Percentiles rank a stretch among this genome's conserved stretches.
These are phyloP conservation scores for Dasysyrphus albostriatus DNA, from an alignment of 2,888 invertebrate genomes.

Conservation along the genomic window DNA sequence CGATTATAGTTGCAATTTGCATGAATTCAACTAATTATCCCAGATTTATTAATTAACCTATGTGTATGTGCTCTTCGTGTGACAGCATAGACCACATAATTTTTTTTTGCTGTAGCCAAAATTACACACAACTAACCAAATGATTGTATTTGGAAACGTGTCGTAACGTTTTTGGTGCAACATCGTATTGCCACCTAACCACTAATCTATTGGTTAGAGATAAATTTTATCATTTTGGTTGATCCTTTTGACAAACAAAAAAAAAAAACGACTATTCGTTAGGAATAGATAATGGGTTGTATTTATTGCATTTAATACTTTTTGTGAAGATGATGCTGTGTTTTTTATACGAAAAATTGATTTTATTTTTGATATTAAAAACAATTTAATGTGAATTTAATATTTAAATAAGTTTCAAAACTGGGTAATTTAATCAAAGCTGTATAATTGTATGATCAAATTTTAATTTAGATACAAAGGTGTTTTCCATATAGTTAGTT, in stretches of 20 bases:
- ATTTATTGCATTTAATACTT: not conserved
- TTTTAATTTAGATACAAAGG: too few relatives aligned
- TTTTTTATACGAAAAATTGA: not conserved
- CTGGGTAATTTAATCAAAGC: not conserved
- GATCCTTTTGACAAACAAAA: slow-evolving; percentile 24
- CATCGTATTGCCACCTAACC: slow-evolving; percentile 51
- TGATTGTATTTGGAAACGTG: slow-evolving; percentile 55
- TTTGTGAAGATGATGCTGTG: not conserved
- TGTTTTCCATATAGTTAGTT: too few relatives aligned
- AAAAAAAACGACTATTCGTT: not conserved
- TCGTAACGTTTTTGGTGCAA: slow-evolving; percentile 50
- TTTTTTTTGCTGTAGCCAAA: slow-evolving; percentile 46
- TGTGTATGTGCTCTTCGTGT: slow-evolving; percentile 25
- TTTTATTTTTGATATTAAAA: not conserved
- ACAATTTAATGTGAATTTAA: not conserved
- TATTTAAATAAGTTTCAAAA: not conserved
- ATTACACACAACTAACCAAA: slow-evolving; percentile 54
- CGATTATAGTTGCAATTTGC: slow-evolving; percentile 58
- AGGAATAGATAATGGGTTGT: slow-evolving; percentile 8
- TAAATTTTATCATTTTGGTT: slow-evolving; percentile 52
- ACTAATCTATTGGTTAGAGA: slow-evolving; percentile 60
- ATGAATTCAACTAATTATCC: slow-evolving; percentile 60
- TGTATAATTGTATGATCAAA: not conserved
- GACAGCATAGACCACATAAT: slow-evolving; percentile 52
- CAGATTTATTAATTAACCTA: slow-evolving; percentile 70